Evolutionary conservation across 2,888 invertebrate genomes (phyloP), one percentile per base, ranked within the genome.

Genomic region (Folsomia manolachei): DNA sequence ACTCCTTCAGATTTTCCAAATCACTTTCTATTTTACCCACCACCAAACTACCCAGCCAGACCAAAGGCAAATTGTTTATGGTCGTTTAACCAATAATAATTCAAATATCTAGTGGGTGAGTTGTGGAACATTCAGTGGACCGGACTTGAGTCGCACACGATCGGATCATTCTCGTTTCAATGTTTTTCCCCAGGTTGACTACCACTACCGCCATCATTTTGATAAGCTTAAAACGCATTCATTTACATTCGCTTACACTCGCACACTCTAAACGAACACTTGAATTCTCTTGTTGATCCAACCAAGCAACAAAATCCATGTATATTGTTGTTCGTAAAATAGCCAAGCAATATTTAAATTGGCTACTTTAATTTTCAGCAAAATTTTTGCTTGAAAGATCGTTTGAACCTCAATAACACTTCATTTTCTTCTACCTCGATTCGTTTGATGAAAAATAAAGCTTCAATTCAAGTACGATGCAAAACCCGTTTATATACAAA

Each of bases 51-150:
- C n/a, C n/a, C 51, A 51, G 51, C 51, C 51, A 51, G 11, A 51
- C 11, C 51, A 51, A 51, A 51, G 51, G 14, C 52, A 65, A 60
- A 61, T 62, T 69, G 71, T 74, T 72, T 70, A 72, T 67, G 74
- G 71, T 70, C 72, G 74, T 74, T 74, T 74, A 70, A 70, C 72
- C 74, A 74, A 72, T 74, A 72, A 71, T 74, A 74, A 71, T 71
- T 69, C 69, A 27, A 64, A 39, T 14, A 39, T 4, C 39, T 14
- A 39, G 39, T 9, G 4, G 7, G 39, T n/a, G n/a, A n/a, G n/a
- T n/a, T n/a, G n/a, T n/a, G n/a, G n/a, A n/a, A n/a, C n/a, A n/a
- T n/a, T n/a, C 39, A 39, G 39, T 39, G 39, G 39, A 39, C 64
- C 27, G 27, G 27, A 64, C 23, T 7, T 26, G 23, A n/a, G n/a